These are phyloP conservation scores for Drosophila borborema DNA, from an alignment of 2,888 invertebrate genomes.

Conservation along the genomic window DNA sequence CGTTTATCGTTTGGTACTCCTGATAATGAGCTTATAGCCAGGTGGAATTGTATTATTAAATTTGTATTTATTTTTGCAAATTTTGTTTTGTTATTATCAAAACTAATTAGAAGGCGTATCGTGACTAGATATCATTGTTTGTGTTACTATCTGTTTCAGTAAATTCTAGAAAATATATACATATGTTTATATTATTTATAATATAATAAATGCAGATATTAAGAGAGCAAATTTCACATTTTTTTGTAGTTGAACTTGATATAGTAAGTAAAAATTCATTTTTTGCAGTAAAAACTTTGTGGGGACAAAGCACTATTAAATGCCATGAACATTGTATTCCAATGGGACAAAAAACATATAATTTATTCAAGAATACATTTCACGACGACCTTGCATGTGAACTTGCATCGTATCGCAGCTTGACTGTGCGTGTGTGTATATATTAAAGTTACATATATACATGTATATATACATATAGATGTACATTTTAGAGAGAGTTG, in stretches of 20 bases:
- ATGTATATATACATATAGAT: neutral
- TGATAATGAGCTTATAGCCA: constrained; percentile 16
- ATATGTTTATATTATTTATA: too few relatives aligned
- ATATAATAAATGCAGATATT: neutral
- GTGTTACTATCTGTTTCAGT: neutral
- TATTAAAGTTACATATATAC: too few relatives aligned
- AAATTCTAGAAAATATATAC: neutral
- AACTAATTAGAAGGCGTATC: neutral
- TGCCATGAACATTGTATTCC: neutral
- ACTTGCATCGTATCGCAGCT: constrained; percentile 3
- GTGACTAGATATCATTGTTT: neutral
- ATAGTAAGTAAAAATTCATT: neutral
- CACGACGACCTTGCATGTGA: constrained; percentile 7
- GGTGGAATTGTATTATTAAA: neutral
- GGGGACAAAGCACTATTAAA: constrained; percentile 1
- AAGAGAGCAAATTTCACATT: neutral
- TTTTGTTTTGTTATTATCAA: neutral
- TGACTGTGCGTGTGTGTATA: neutral
- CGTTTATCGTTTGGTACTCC: neutral
- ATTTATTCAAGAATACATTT: constrained; percentile 9
- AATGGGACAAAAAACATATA: constrained; percentile 13
- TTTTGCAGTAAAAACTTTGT: neutral
- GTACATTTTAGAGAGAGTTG: neutral
- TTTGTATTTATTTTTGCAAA: neutral
- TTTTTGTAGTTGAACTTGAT: neutral